Evolutionary conservation across 1,140 invertebrate genomes (phyloP).

Genomic region (Solen grandis): DNA sequence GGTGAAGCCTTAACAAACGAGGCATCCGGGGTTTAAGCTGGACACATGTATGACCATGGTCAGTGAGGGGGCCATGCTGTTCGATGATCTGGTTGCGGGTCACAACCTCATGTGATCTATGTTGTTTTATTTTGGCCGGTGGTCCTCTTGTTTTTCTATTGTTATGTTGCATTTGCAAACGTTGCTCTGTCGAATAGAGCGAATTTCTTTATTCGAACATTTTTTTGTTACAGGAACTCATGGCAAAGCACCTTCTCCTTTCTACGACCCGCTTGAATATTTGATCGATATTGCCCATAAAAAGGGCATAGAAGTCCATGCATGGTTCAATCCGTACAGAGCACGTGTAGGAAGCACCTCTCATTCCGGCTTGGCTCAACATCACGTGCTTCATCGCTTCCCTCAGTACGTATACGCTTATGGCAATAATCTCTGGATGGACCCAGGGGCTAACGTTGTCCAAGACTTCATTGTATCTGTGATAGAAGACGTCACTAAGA

Average conservation of each 20-base stretch:
- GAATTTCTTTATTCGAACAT: background rate
- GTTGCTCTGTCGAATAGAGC: too few species aligned
- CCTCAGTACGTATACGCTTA: slow-evolving; percentile 71
- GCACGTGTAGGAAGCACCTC: slow-evolving; percentile 61
- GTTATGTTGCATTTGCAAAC: too few species aligned
- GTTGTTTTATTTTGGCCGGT: too few species aligned
- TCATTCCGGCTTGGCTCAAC: slow-evolving; percentile 64
- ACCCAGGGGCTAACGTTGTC: slow-evolving; percentile 71
- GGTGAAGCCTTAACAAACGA: too few species aligned
- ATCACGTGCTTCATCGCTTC: slow-evolving; percentile 72
- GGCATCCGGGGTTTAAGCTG: too few species aligned
- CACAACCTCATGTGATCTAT: too few species aligned
- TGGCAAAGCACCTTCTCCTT: slow-evolving; percentile 69
- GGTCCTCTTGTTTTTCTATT: too few species aligned
- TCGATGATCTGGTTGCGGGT: too few species aligned
- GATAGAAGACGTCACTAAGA: slow-evolving; percentile 70
- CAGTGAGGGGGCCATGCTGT: too few species aligned
- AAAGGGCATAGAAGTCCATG: slow-evolving; percentile 75
- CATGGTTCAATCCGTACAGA: slow-evolving; percentile 79
- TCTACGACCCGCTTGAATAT: slow-evolving; percentile 75
- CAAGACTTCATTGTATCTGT: slow-evolving; percentile 63
- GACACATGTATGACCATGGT: too few species aligned
- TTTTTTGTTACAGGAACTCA: slow-evolving; percentile 58
- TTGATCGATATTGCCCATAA: slow-evolving; percentile 66
- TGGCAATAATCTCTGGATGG: slow-evolving; percentile 75